These are phyloP conservation scores for Himantopus leucocephalus DNA, from an alignment of 2,113 vertebrate species.

Conservation along the genomic window DNA sequence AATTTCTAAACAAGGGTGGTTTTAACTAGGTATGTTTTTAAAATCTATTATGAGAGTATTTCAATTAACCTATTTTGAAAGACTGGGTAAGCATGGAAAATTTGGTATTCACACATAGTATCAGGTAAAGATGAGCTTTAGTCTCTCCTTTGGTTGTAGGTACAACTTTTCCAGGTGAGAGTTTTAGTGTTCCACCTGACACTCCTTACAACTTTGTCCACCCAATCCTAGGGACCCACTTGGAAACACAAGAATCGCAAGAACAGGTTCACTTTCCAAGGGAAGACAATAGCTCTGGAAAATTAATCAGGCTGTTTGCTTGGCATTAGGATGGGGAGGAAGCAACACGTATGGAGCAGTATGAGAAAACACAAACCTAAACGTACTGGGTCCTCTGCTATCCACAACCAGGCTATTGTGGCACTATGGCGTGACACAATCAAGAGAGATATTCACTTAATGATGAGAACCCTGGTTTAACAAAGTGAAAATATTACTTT, in stretches of 20 bases:
- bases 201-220: background rate
- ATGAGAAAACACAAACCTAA: background rate
- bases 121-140: background rate
- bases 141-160: background rate
- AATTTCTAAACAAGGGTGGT: background rate
- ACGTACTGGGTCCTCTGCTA: background rate
- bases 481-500: background rate
- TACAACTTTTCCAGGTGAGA: background rate
- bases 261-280: background rate
- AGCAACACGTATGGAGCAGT: background rate
- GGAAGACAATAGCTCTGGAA: background rate
- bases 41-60: background rate
- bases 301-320: background rate
- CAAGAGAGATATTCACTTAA: background rate
- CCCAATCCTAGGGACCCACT: background rate
- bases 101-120: background rate
- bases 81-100: background rate
- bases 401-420: background rate
- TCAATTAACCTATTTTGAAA: background rate
- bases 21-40: background rate
- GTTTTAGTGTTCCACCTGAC: background rate
- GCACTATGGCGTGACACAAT: background rate
- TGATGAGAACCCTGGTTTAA: background rate
- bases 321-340: background rate
- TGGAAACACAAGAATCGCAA: background rate